Evolutionary conservation across 2,888 invertebrate genomes (phyloP).

Genomic region (Aromia moschata): DNA sequence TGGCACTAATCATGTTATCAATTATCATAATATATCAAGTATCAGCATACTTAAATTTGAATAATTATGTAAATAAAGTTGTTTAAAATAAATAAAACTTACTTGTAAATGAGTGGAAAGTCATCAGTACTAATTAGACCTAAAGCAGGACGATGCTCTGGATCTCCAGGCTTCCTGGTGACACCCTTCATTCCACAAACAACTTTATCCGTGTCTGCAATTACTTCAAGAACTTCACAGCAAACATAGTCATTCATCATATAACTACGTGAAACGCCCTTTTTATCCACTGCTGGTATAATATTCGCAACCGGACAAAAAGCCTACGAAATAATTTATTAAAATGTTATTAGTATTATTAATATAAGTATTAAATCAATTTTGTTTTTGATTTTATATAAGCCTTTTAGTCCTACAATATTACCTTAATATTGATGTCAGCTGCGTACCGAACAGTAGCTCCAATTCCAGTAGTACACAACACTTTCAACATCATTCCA

Average conservation of each 20-base stretch:
- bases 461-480: constrained; percentile 84
- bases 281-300: constrained; percentile 83
- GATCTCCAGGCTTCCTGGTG: constrained; percentile 74
- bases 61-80: too few species aligned
- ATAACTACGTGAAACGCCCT: constrained; percentile 79
- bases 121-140: constrained; percentile 86
- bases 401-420: too few species aligned
- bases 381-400: too few species aligned
- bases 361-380: too few species aligned
- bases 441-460: constrained; percentile 82
- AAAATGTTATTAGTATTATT: too few species aligned
- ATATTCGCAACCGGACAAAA: constrained; percentile 76
- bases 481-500: constrained; percentile 81
- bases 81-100: constrained; percentile 61
- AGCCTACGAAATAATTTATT: constrained; percentile 65
- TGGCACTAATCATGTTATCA: too few species aligned
- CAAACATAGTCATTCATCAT: constrained; percentile 85
- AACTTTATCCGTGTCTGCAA: constrained; percentile 87
- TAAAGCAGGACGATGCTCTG: constrained; percentile 76
- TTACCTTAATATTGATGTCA: constrained; percentile 88
- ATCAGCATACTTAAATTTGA: too few species aligned
- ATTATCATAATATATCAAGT: too few species aligned
- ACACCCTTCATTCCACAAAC: constrained; percentile 87
- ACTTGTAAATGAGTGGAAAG: constrained; percentile 86
- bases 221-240: constrained; percentile 88